phyloP scores from a whole-genome alignment of 2,113 vertebrate species.

The Pleuronectes platessa region DNA sequence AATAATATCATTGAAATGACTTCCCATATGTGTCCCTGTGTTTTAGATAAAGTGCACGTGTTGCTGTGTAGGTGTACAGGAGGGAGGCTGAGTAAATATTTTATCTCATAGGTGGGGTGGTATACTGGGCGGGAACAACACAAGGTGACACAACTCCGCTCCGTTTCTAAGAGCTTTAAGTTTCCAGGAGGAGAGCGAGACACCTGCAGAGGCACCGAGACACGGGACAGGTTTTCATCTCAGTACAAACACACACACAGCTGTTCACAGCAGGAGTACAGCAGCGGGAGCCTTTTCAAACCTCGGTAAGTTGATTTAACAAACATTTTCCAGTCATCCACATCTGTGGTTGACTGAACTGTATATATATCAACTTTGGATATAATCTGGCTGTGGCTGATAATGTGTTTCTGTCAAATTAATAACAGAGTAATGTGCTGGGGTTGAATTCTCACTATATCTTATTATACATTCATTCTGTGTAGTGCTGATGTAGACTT shows the following conservation, averaged over 20 bases:
- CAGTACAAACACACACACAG: constrained; percentile 7
- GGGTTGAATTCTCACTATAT: background rate
- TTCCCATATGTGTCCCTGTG: background rate
- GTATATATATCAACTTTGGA: no score
- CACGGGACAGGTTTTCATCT: constrained; percentile 25
- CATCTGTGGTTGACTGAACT: background rate
- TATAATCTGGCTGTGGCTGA: background rate
- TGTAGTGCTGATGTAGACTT: background rate
- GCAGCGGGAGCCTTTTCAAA: background rate
- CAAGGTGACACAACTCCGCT: constrained; percentile 59
- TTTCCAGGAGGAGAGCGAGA: constrained; percentile 20
- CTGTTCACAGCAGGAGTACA: constrained; percentile 22
- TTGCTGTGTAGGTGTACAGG: background rate
- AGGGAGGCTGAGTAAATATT: constrained; percentile 33
- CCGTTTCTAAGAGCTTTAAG: constrained; percentile 19
- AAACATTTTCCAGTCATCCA: background rate
- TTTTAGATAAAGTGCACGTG: background rate
- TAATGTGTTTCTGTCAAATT: background rate
- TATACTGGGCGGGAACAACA: constrained; percentile 42
- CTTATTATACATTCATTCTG: background rate
- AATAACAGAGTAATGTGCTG: background rate
- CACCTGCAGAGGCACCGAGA: constrained; percentile 35
- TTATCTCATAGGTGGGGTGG: constrained; percentile 56
- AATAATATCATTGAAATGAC: no score
- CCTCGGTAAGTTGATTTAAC: constrained; percentile 48